Conservation (phyloP, 92 coral and sea anemone species). For the Montipora capitata region DNA sequence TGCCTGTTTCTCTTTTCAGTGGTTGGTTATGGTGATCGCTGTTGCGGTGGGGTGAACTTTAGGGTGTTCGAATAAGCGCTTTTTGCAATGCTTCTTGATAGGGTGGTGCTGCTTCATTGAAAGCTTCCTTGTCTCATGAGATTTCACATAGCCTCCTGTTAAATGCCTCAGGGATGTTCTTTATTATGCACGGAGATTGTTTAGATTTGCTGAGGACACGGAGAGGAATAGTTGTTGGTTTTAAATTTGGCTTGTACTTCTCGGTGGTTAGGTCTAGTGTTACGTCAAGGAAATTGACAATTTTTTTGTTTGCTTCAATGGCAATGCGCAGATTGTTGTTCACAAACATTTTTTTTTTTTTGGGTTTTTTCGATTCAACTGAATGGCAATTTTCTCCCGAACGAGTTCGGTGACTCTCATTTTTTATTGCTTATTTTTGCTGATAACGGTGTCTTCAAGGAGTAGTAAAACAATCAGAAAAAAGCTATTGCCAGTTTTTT, state of each 20-base stretch:
- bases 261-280: conserved; percentile 6
- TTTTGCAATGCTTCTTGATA: conserved; percentile 10
- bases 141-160: background rate
- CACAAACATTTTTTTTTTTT: too few species aligned
- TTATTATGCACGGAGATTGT: background rate
- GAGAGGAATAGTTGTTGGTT: background rate
- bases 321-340: too few species aligned
- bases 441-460: too few species aligned
- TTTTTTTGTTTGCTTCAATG: too few species aligned
- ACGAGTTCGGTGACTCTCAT: too few species aligned
- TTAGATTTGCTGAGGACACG: conserved; percentile 1
- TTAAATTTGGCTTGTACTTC: background rate
- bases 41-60: background rate
- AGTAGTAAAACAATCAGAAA: too few species aligned
- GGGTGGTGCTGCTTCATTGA: conserved; percentile 11
- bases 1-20: too few species aligned
- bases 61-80: background rate
- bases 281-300: background rate
- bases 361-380: too few species aligned
- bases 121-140: background rate
- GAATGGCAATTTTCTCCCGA: too few species aligned
- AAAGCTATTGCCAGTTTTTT: too few species aligned
- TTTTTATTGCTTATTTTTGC: too few species aligned
- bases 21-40: background rate
- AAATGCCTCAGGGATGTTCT: conserved; percentile 4